Conservation (phyloP, 1,140 invertebrate genomes). For the Drosophila orosa region DNA sequence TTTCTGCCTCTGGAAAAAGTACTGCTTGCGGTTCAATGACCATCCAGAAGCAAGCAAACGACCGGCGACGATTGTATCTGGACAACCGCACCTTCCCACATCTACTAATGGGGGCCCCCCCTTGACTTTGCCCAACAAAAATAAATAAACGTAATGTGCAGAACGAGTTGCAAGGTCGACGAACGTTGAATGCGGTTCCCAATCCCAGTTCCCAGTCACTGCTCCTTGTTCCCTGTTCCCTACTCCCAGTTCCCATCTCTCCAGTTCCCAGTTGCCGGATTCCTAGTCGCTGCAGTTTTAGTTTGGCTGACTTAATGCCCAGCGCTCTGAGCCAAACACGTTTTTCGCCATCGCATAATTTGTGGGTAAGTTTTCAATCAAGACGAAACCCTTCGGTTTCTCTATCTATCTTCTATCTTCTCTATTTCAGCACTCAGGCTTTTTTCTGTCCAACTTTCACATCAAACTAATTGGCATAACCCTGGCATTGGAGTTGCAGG, state of each 20-base stretch:
- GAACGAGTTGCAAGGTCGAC: constrained; percentile 78
- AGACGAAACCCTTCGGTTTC: constrained; percentile 9
- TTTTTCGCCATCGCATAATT: constrained; percentile 53
- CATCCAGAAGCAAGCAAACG: constrained; percentile 12
- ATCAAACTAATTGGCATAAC: constrained; percentile 32
- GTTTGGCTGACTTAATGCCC: constrained; percentile 39
- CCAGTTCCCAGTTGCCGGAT: constrained; percentile 10
- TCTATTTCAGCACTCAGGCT: not conserved
- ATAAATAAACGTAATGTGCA: constrained; percentile 45
- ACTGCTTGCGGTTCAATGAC: constrained; percentile 49
- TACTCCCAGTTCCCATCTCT: not conserved
- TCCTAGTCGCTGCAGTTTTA: constrained; percentile 1
- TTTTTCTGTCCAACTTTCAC: constrained; percentile 26
- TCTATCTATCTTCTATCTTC: not conserved
- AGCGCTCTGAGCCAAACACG: constrained; percentile 44
- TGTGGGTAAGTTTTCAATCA: constrained; percentile 60
- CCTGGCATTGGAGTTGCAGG: constrained; percentile 2
- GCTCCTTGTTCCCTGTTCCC: not conserved
- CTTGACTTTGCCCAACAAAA: constrained; percentile 23
- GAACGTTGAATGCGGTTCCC: constrained; percentile 60
- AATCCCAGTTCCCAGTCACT: constrained; percentile 11
- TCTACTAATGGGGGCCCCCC: not conserved
- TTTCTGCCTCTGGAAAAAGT: constrained; percentile 16
- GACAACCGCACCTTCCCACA: constrained; percentile 34
- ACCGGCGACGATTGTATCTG: constrained; percentile 37